phyloP scores from a whole-genome alignment of 2,113 vertebrate species.

The Anoplopoma fimbria region DNA sequence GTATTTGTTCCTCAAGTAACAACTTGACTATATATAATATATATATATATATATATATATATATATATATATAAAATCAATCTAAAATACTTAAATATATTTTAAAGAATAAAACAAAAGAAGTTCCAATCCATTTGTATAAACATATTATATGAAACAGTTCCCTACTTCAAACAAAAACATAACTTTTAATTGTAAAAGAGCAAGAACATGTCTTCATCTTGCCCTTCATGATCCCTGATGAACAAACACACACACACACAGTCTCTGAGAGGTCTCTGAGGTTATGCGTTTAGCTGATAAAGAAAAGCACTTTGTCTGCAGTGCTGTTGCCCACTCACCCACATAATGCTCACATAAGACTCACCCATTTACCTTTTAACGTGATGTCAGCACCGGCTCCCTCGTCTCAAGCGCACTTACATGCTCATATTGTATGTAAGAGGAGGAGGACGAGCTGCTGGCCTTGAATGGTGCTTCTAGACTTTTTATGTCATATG shows the following conservation, averaged over 20 bases:
- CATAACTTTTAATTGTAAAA: constrained; percentile 1
- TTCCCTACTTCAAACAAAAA: neutral
- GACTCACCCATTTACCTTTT: constrained; percentile 49
- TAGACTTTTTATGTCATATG: constrained; percentile 15
- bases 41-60: neutral
- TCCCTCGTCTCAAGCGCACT: constrained; percentile 37
- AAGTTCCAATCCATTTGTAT: neutral
- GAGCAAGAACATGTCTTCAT: neutral
- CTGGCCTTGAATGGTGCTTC: constrained; percentile 16
- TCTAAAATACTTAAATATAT: neutral
- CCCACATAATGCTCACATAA: constrained; percentile 46
- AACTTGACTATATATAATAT: neutral
- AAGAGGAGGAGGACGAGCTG: constrained; percentile 16
- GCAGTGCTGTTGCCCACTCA: constrained; percentile 46
- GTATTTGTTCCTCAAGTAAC: neutral
- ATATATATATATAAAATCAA: no score
- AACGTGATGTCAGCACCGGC: constrained; percentile 39
- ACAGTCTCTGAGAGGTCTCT: neutral
- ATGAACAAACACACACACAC: constrained; percentile 1
- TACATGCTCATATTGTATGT: constrained; percentile 8
- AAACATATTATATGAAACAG: neutral
- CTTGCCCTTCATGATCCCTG: neutral
- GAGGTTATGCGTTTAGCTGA: constrained; percentile 38
- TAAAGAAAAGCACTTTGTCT: constrained; percentile 65
- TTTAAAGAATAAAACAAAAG: neutral